Evolutionary conservation across 1,140 invertebrate genomes (phyloP), one percentile per base, ranked within the genome.

Genomic region (Drosophila paulistorum): DNA sequence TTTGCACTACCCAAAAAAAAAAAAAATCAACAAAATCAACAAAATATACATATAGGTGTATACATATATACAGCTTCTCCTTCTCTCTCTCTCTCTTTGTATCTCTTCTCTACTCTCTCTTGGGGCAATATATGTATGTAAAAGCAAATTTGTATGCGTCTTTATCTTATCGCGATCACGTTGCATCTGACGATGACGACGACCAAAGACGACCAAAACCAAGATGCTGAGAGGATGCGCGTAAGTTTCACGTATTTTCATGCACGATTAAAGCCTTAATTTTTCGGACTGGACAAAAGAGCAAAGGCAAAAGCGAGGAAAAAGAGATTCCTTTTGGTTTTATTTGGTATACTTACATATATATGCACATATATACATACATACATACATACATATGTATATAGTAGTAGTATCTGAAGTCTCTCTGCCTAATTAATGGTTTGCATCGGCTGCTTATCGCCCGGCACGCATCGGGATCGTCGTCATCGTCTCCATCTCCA

Each of bases 221-320:
- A 54, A 20, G 68, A 60, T 68, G 51, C 26, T 57, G 41, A 11
- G 59, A 63, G 64, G 81, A 85, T 51, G 45, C 82, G 83, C 83
- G 79, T 87, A 83, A 86, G 79, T 89, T 86, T 86, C 83, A 87
- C 79, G 83, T 87, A 87, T 87, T 87, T 87, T 87, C 80, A 87
- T 87, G 83, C 83, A 87, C 83, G 83, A 87, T 87, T 87, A 89
- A 87, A 89, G 84, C 83, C 84, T 87, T 89, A 87, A 87, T 86
- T 87, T 30, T 48, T 77, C 55, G 65, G 74, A 80, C 63, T 80
- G 67, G 61, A 59, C 69, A 77, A 72, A 20, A 68, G 48, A 35
- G 33, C 41, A 45, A 55, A 37, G 39, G 55, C 3, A 41, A 51
- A 35, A 11, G 54, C 55, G 37, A 59, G 60, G 48, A 61, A 10